Conservation (phyloP, 2,797 vertebrate genomes). For the Enteromius afrohamiltoni region DNA sequence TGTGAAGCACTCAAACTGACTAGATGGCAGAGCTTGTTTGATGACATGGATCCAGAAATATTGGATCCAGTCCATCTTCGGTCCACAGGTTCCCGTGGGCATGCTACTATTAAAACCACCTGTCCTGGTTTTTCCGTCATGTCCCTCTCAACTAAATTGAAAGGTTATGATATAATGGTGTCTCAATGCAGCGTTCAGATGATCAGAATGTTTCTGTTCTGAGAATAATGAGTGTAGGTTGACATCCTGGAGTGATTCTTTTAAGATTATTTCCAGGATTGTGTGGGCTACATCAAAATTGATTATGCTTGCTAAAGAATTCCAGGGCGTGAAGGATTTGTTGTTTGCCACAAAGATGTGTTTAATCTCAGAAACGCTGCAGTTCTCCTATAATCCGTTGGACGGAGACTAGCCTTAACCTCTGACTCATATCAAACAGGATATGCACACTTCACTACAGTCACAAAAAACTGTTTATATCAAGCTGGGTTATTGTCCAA, state of each 20-base stretch:
- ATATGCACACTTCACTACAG: slow-evolving; percentile 15
- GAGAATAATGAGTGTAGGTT: neutral
- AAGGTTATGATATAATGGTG: slow-evolving; percentile 22
- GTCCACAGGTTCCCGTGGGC: neutral
- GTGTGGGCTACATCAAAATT: neutral
- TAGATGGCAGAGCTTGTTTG: neutral
- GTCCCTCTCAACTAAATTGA: slow-evolving; percentile 12
- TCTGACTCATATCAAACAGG: slow-evolving; percentile 11
- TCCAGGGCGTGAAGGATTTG: neutral
- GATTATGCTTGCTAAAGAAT: neutral
- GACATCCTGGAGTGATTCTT: neutral
- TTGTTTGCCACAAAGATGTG: neutral
- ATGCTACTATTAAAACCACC: slow-evolving; percentile 30
- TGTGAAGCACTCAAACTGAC: neutral
- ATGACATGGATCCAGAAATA: neutral
- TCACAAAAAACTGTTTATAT: neutral
- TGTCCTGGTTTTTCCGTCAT: slow-evolving; percentile 35
- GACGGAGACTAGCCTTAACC: neutral
- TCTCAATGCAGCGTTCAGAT: neutral
- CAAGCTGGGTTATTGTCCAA: slow-evolving; percentile 14
- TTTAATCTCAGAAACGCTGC: neutral
- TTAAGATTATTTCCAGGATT: slow-evolving; percentile 11
- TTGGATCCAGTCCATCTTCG: neutral
- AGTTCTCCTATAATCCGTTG: neutral
- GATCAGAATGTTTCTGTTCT: slow-evolving; percentile 5